These are phyloP conservation scores for Blomia tropicalis DNA, from an alignment of 2,888 invertebrate genomes.

Conservation along the genomic window DNA sequence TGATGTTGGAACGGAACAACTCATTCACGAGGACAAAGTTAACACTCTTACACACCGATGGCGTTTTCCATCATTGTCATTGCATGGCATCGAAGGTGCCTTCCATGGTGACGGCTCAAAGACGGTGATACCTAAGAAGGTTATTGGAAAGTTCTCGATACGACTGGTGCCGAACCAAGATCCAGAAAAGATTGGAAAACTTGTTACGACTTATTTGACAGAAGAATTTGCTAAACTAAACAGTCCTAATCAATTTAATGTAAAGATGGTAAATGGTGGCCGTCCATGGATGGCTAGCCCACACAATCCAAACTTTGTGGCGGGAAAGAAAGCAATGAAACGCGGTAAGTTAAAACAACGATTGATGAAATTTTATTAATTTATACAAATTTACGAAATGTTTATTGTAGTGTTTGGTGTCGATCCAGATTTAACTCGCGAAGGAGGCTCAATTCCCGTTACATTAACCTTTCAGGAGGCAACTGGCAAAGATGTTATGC, in stretches of 20 bases:
- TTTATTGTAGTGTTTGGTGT: slow-evolving; percentile 26
- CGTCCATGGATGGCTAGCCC: slow-evolving; percentile 86
- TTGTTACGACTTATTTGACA: slow-evolving; percentile 59
- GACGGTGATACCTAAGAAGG: slow-evolving; percentile 83
- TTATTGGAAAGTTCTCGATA: slow-evolving; percentile 90
- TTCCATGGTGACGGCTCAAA: slow-evolving; percentile 83
- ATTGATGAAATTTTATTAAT: background rate
- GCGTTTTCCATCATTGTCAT: slow-evolving; percentile 77
- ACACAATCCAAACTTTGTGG: slow-evolving; percentile 75
- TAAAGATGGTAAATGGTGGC: slow-evolving; percentile 53
- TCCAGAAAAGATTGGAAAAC: slow-evolving; percentile 61
- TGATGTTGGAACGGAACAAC: slow-evolving; percentile 50
- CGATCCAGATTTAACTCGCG: slow-evolving; percentile 42
- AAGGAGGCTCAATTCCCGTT: slow-evolving; percentile 94
- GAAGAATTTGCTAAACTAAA: slow-evolving; percentile 58
- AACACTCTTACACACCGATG: slow-evolving; percentile 81
- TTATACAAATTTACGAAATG: background rate
- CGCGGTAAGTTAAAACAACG: slow-evolving; percentile 35
- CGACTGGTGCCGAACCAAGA: slow-evolving; percentile 83
- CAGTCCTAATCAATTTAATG: slow-evolving; percentile 52
- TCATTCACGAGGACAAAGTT: slow-evolving; percentile 56
- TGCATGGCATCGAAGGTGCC: slow-evolving; percentile 90
- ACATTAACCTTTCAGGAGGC: slow-evolving; percentile 73
- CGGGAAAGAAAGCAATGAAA: slow-evolving; percentile 48
- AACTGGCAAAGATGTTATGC: slow-evolving; percentile 76